A percentile compares a stretch with the other conserved stretches of the same genome.
Evolutionary conservation across 2,888 invertebrate species (phyloP).

Genomic region (Elysia crispata): DNA sequence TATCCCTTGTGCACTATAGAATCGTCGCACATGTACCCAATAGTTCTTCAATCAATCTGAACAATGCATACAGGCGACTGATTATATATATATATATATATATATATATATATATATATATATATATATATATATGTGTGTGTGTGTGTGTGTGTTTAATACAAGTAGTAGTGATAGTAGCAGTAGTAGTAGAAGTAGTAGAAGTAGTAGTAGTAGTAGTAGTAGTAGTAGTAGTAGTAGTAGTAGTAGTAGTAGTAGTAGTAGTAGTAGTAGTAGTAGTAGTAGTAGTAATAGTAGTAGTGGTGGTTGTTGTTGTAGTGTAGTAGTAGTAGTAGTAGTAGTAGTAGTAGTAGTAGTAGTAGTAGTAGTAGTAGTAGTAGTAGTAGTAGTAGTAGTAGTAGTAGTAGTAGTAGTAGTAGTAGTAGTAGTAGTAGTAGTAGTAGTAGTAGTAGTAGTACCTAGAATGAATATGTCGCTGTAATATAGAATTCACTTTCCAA

Average conservation of each 20-base stretch:
- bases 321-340: too few species aligned
- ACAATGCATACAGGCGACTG: too few species aligned
- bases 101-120: too few species aligned
- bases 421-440: conserved; percentile 3
- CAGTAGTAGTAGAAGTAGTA: neutral
- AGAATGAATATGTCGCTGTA: too few species aligned
- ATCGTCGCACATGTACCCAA: too few species aligned
- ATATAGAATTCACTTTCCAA: too few species aligned
- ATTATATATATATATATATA: too few species aligned
- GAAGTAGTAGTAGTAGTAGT: conserved; percentile 5
- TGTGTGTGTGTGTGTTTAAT: too few species aligned
- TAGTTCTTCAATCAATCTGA: too few species aligned
- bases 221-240: conserved; percentile 2
- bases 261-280: conserved; percentile 11
- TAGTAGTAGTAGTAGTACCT: too few species aligned
- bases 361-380: conserved; percentile 11
- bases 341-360: neutral
- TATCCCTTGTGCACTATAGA: too few species aligned
- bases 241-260: neutral
- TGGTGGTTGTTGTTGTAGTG: too few species aligned
- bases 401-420: conserved; percentile 6
- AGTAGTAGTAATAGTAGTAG: neutral
- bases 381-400: neutral
- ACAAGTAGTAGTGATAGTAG: neutral
- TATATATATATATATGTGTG: neutral